phyloP scores from a whole-genome alignment of 92 coral and sea anemone genomes.

The Epizoanthus ramosus region DNA sequence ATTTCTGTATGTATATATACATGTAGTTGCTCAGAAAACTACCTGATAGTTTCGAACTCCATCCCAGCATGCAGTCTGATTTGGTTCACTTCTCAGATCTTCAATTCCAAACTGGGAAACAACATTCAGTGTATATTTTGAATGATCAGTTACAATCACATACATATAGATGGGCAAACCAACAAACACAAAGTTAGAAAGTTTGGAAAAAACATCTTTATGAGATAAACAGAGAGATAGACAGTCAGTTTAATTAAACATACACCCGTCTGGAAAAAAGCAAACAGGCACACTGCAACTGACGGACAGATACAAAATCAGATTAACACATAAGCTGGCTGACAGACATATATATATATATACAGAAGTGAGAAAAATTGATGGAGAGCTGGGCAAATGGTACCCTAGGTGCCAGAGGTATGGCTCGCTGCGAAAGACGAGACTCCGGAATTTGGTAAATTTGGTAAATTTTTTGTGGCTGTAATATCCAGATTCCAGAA shows the following conservation, averaged over 20 bases:
- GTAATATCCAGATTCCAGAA: no score
- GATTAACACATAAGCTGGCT: neutral
- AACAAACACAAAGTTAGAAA: neutral
- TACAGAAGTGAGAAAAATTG: no score
- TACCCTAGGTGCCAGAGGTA: no score
- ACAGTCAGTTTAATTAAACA: no score
- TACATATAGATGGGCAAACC: neutral
- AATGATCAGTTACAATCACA: neutral
- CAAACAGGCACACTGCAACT: neutral
- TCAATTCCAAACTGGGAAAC: slow-evolving; percentile 94
- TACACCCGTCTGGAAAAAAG: no score
- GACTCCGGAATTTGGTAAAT: no score
- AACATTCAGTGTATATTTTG: neutral
- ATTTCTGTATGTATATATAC: no score
- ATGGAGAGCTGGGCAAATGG: no score
- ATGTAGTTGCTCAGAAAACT: neutral
- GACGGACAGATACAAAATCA: neutral
- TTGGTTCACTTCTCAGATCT: slow-evolving; percentile 85
- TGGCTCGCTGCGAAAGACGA: no score
- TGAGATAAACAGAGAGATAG: no score
- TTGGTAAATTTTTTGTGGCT: no score
- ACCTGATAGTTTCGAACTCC: slow-evolving; percentile 99
- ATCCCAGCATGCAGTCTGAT: slow-evolving; percentile 97
- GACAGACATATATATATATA: no score
- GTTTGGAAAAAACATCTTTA: neutral